Evolutionary conservation across 1,140 invertebrate genomes (phyloP).

Genomic region (Halictus rubicundus): DNA sequence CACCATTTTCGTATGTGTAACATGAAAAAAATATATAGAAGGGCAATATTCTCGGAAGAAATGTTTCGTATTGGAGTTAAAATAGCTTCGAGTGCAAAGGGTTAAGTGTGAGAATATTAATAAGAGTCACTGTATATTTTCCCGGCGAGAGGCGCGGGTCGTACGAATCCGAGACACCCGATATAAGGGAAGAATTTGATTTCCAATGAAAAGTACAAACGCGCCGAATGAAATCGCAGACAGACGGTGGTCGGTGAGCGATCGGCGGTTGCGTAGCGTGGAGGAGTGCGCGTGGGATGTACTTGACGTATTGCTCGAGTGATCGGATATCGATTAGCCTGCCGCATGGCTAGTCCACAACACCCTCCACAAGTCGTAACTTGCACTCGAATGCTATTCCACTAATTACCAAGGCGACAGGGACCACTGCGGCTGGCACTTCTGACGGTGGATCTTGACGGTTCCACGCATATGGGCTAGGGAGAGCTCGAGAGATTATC

Average conservation of each 20-base stretch:
- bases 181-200: neutral
- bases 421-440: constrained; percentile 65
- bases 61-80: too few relatives aligned
- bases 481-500: constrained; percentile 51
- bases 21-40: too few relatives aligned
- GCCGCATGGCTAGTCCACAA: constrained; percentile 57
- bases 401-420: constrained; percentile 75
- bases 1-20: too few relatives aligned
- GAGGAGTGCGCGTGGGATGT: constrained; percentile 69
- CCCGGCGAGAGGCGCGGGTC: too few relatives aligned
- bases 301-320: constrained; percentile 76
- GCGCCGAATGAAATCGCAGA: neutral
- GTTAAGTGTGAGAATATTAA: too few relatives aligned
- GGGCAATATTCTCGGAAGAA: too few relatives aligned
- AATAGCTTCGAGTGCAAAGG: too few relatives aligned
- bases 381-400: constrained; percentile 73
- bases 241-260: constrained; percentile 12
- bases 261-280: constrained; percentile 27
- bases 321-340: constrained; percentile 72
- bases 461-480: constrained; percentile 53
- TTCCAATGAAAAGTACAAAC: constrained; percentile 10
- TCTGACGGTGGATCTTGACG: constrained; percentile 66
- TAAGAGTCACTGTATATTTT: too few relatives aligned
- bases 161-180: too few relatives aligned
- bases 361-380: constrained; percentile 70